phyloP scores from a whole-genome alignment of 2,888 invertebrate genomes.

The Drosophila aldrichi region DNA sequence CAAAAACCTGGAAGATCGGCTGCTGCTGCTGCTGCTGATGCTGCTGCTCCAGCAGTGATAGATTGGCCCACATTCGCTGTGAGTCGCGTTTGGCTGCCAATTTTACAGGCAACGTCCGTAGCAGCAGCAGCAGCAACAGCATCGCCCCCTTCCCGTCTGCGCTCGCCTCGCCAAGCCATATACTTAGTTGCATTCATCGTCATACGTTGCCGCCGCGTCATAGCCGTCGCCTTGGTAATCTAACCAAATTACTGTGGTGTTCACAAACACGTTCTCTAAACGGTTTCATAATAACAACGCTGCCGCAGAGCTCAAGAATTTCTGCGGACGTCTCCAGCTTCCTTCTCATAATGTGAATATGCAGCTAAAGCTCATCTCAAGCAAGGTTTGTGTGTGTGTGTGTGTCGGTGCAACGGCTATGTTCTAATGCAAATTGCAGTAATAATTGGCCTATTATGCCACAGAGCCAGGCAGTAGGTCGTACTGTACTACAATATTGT shows the following conservation, averaged over 20 bases:
- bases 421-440: constrained; percentile 80
- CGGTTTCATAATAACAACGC: constrained; percentile 82
- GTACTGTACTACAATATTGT: constrained; percentile 59
- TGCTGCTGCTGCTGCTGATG: constrained; percentile 17
- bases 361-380: constrained; percentile 49
- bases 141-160: background rate
- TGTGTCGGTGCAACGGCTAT: constrained; percentile 42
- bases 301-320: constrained; percentile 60
- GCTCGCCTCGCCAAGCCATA: background rate
- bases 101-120: constrained; percentile 44
- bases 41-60: constrained; percentile 65
- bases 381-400: constrained; percentile 4
- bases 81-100: constrained; percentile 52
- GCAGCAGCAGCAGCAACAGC: constrained; percentile 3
- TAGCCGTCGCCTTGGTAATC: constrained; percentile 70
- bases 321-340: constrained; percentile 50
- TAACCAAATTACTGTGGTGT: constrained; percentile 80
- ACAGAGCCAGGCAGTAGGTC: constrained; percentile 73
- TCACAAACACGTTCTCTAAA: constrained; percentile 81
- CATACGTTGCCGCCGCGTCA: constrained; percentile 45
- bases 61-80: constrained; percentile 80
- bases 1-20: constrained; percentile 56
- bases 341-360: constrained; percentile 64
- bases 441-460: constrained; percentile 80
- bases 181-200: constrained; percentile 32